Conservation (phyloP, 2,888 invertebrate species). For the Macrophya annulata region DNA sequence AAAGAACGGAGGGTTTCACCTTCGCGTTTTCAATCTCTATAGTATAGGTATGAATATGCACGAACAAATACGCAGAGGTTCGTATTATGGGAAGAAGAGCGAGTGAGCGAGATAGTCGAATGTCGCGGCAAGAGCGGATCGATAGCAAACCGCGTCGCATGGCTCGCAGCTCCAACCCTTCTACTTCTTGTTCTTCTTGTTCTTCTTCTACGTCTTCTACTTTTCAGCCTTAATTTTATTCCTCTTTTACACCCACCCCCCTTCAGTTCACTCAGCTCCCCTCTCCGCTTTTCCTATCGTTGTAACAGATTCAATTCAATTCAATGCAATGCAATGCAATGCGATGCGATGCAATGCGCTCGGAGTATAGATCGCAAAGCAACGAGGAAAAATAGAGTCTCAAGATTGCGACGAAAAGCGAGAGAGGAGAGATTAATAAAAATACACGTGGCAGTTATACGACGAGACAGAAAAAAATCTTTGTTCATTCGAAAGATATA, state of each 20-base stretch:
- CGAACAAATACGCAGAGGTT: constrained; percentile 19
- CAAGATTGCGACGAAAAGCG: not conserved
- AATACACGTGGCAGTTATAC: not conserved
- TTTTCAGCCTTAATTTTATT: constrained; percentile 18
- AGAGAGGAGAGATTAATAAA: not conserved
- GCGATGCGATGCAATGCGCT: not conserved
- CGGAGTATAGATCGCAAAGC: not conserved
- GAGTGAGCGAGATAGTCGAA: constrained; percentile 55
- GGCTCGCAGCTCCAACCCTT: constrained; percentile 47
- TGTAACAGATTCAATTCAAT: constrained; percentile 1
- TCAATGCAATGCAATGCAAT: not conserved
- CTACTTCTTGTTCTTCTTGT: constrained; percentile 35
- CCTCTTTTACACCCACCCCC: not conserved
- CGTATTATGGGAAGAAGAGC: constrained; percentile 43
- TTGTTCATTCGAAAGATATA: not conserved
- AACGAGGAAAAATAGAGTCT: not conserved
- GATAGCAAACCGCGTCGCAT: constrained; percentile 59
- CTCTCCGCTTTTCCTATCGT: not conserved
- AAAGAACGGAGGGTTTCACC: not conserved
- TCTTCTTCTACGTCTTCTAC: constrained; percentile 10
- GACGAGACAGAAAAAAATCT: not conserved
- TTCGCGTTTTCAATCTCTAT: constrained; percentile 35
- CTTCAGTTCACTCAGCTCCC: not conserved
- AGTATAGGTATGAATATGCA: constrained; percentile 4
- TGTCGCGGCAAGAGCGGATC: constrained; percentile 50